Percentiles rank a stretch among this genome's conserved stretches.
These are phyloP conservation scores for Tridacna gigas DNA, from an alignment of 2,888 invertebrate genomes.

Conservation along the genomic window DNA sequence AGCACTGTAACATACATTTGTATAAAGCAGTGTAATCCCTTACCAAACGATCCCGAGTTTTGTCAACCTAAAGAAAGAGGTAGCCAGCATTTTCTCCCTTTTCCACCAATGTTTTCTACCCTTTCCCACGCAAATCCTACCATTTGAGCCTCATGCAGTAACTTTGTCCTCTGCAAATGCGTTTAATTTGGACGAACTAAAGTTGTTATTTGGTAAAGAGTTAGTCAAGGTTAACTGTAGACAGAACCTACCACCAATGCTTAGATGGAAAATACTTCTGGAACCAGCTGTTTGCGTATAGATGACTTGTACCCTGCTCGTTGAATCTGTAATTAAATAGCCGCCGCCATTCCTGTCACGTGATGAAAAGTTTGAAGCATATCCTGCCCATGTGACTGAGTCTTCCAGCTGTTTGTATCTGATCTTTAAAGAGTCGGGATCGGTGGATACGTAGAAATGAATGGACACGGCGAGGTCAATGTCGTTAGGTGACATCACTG, in stretches of 20 bases:
- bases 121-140: no score
- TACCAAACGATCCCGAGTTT: no score
- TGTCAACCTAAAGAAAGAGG: no score
- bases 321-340: conserved; percentile 1
- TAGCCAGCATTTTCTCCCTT: no score
- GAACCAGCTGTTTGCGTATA: background rate
- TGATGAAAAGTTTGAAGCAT: background rate
- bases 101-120: no score
- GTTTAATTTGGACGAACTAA: no score
- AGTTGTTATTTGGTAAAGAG: no score
- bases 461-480: background rate
- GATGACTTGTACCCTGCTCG: background rate
- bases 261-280: background rate
- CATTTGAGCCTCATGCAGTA: no score
- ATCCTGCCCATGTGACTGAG: background rate
- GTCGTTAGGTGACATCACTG: background rate
- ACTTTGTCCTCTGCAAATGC: no score
- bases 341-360: background rate
- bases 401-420: background rate
- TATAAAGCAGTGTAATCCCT: no score
- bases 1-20: no score
- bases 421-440: background rate
- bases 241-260: background rate
- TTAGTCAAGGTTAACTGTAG: no score
- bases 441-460: background rate